Evolutionary conservation across 2,797 vertebrate species (phyloP).

Genomic region (Nothura maculosa): DNA sequence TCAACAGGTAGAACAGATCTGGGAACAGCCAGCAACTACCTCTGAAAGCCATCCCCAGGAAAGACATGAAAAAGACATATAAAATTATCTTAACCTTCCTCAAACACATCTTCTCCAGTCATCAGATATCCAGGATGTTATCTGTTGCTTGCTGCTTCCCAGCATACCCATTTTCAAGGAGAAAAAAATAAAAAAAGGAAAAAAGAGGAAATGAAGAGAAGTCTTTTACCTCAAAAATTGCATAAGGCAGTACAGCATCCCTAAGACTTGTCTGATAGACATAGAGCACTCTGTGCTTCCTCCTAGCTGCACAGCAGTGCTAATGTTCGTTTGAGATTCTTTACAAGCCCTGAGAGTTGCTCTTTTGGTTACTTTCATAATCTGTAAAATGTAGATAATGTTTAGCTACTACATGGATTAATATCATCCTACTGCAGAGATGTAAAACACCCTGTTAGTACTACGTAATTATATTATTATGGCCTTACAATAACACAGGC

Average conservation of each 20-base stretch:
- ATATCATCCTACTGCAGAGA: conserved; percentile 37
- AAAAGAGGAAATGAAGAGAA: rapidly evolving
- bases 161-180: neutral
- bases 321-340: neutral
- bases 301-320: neutral
- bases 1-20: too few species aligned
- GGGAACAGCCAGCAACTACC: too few species aligned
- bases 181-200: neutral
- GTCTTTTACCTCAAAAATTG: neutral
- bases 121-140: neutral
- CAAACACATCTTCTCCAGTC: neutral
- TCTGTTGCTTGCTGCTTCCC: too few species aligned
- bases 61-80: too few species aligned
- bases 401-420: conserved; percentile 18
- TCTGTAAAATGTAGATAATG: neutral
- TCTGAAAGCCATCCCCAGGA: too few species aligned
- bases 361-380: neutral
- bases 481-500: conserved; percentile 61
- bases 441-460: conserved; percentile 32
- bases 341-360: neutral
- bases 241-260: neutral
- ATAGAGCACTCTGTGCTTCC: neutral
- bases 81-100: too few species aligned
- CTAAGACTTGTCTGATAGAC: neutral
- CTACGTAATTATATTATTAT: conserved; percentile 61